Conservation (phyloP, 2,113 vertebrate genomes). For the Ctenodactylus gundi region DNA sequence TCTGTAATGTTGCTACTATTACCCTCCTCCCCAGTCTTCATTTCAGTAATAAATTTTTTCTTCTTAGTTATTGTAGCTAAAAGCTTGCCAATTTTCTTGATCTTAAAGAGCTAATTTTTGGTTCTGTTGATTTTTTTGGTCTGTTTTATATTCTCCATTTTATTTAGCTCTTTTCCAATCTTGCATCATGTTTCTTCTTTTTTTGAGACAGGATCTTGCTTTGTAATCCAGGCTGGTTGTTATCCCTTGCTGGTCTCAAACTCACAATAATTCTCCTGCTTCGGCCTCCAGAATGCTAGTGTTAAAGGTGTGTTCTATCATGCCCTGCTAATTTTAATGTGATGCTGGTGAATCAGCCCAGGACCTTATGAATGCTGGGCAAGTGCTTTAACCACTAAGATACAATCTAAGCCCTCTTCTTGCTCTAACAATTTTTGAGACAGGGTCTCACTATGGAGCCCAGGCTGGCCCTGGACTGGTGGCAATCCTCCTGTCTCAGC, state of each 20-base stretch:
- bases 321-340: not conserved
- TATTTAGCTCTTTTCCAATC: too few relatives aligned
- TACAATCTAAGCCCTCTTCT: too few relatives aligned
- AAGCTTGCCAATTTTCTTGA: not conserved
- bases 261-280: not conserved
- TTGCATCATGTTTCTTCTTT: not conserved
- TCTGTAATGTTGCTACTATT: not conserved
- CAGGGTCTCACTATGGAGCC: too few relatives aligned
- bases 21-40: not conserved
- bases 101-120: not conserved
- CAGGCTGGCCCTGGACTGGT: too few relatives aligned
- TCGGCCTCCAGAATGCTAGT: not conserved
- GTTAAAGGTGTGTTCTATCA: not conserved
- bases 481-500: too few relatives aligned
- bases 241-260: too few relatives aligned
- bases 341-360: too few relatives aligned
- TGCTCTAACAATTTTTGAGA: too few relatives aligned
- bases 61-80: not conserved
- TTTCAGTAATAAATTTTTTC: not conserved
- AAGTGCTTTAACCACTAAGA: too few relatives aligned
- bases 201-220: not conserved
- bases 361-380: too few relatives aligned
- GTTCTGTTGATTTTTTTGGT: not conserved
- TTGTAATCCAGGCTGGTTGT: not conserved
- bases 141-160: not conserved